These are phyloP conservation scores for Drosophila obscura DNA, from an alignment of 1,140 invertebrate species.

Conservation along the genomic window DNA sequence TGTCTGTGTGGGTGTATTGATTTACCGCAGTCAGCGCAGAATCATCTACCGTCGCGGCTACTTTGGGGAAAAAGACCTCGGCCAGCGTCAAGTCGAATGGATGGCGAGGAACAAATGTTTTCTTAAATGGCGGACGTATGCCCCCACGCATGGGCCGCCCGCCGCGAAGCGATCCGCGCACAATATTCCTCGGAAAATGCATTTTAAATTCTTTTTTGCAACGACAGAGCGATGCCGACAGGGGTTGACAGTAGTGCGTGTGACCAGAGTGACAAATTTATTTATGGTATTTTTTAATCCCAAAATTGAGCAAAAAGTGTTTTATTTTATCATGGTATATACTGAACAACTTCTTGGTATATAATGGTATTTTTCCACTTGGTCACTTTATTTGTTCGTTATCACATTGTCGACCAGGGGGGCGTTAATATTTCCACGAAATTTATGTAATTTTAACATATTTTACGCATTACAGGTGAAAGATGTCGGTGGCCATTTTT, in stretches of 20 bases:
- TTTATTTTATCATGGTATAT: no score
- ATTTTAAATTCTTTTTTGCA: constrained; percentile 47
- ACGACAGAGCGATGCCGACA: constrained; percentile 41
- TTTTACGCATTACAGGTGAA: no score
- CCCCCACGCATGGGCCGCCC: constrained; percentile 89
- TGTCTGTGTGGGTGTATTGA: constrained; percentile 43
- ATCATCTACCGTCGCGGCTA: constrained; percentile 92
- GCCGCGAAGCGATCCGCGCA: constrained; percentile 83
- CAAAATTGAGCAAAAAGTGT: no score
- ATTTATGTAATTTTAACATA: no score
- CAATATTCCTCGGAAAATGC: constrained; percentile 76
- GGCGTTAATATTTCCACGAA: no score
- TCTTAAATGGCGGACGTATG: constrained; percentile 87
- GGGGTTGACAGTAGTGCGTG: background rate
- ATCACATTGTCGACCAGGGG: no score
- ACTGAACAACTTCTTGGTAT: no score
- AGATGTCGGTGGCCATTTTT: no score
- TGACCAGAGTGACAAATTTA: background rate
- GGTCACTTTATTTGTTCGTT: no score
- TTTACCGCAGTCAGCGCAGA: constrained; percentile 91
- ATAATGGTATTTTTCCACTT: no score
- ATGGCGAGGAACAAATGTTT: constrained; percentile 92
- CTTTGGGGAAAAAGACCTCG: constrained; percentile 93
- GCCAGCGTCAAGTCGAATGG: constrained; percentile 96
- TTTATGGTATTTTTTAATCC: no score